Base-by-base conservation (phyloP, 2,797 vertebrate genomes). In the Momotus momota region DNA sequence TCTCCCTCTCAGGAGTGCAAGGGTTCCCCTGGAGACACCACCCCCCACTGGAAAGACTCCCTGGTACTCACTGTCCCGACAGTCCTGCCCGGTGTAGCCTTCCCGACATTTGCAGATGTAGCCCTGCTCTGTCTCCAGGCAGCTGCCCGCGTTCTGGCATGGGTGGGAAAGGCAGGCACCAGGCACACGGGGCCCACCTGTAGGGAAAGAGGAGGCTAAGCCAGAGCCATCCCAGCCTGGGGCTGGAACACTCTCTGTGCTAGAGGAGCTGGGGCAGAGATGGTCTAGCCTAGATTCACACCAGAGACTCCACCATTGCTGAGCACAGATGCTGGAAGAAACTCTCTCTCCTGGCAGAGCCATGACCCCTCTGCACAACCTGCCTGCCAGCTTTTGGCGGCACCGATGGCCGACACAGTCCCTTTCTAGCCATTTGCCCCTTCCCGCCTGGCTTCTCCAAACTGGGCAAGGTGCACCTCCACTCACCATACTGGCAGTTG, bases 401-500 rank as follows among this genome's bases (percentile, higher is more conserved):
- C 3, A 25, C 23, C 48, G 22, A 2, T 1, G 5, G 18, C n/a
- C 27, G 35, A 74, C 2, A 4, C 13, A 67, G 48, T 23, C 61
- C 45, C 35, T 64, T 31, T 43, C 49, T 27, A 89, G 48, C 43
- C 16, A 22, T 25, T 35, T 12, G 4, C 26, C 40, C 45, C 14
- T 23, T 79, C 38, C 64, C 4, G 0, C 45, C 33, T 25, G 0
- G 54, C 22, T 81, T 7, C 15, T 67, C 55, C 16, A 1, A 27
- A n/a, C 69, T 25, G 58, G 17, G 17, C 0, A 0, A 81, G 38
- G 27, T 1, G 2, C 5, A 6, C 8, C 29, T 25, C 38, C 35
- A n/a, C 97, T 89, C 67, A 98, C 98, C 97, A 1, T 98, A 98
- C 97, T 99, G 98, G 96, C 98, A 99, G 94, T 98, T 97, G 92